Percentiles rank a stretch among this genome's conserved stretches.
Conservation (phyloP, 2,888 invertebrate species). For the Phyllotreta cruciferae region DNA sequence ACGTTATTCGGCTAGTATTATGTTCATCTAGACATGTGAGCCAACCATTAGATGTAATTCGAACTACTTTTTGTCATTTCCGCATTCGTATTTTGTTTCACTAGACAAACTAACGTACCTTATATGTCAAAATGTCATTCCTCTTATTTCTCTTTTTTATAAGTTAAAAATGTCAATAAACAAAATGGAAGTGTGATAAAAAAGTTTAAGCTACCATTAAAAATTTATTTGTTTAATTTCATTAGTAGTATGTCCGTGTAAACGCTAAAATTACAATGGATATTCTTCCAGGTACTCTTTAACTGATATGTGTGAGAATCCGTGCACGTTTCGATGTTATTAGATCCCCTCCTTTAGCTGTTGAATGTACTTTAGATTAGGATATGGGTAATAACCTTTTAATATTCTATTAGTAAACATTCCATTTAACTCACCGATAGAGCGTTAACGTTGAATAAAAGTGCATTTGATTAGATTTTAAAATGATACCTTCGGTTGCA, state of each 20-base stretch:
- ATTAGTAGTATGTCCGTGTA: constrained; percentile 41
- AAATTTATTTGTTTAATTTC: constrained; percentile 50
- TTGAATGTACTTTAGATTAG: constrained; percentile 39
- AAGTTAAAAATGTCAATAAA: constrained; percentile 20
- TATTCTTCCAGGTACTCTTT: constrained; percentile 55
- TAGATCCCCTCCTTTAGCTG: constrained; percentile 34
- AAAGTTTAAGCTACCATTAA: constrained; percentile 37
- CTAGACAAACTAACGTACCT: constrained; percentile 1
- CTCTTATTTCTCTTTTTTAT: background rate
- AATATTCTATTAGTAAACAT: constrained; percentile 19
- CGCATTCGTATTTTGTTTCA: too few species aligned
- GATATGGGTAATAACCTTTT: constrained; percentile 50
- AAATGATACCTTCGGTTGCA: constrained; percentile 34
- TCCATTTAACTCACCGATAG: constrained; percentile 6
- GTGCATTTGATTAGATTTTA: constrained; percentile 11
- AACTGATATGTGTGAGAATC: constrained; percentile 41
- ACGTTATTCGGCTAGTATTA: too few species aligned
- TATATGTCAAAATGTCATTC: constrained; percentile 4
- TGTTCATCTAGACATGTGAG: too few species aligned
- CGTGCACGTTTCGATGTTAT: constrained; percentile 45
- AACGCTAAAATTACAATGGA: constrained; percentile 50
- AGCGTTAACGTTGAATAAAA: constrained; percentile 6
- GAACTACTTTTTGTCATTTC: too few species aligned
- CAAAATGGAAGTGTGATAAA: constrained; percentile 38
- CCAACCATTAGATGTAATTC: too few species aligned